These are phyloP conservation scores for Cryptophagus acutangulus DNA, from an alignment of 2,888 invertebrate species.

Conservation along the genomic window DNA sequence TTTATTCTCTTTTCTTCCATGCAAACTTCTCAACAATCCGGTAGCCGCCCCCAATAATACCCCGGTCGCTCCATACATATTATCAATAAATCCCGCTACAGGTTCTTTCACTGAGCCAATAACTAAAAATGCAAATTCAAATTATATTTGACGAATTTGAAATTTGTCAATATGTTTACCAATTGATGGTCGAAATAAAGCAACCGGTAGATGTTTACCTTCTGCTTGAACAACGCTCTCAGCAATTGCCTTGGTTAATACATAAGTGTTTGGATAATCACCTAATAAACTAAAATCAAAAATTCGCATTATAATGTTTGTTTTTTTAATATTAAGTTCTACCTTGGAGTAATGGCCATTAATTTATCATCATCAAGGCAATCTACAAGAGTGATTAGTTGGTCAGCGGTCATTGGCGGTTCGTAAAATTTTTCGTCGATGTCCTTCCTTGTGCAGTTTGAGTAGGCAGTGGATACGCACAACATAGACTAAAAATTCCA, in stretches of 20 bases:
- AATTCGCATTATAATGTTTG: not conserved
- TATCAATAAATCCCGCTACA: slow-evolving; percentile 64
- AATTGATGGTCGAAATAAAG: slow-evolving; percentile 79
- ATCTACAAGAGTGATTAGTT: slow-evolving; percentile 46
- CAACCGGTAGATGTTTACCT: slow-evolving; percentile 65
- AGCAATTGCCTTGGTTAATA: slow-evolving; percentile 82
- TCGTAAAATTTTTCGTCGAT: slow-evolving; percentile 56
- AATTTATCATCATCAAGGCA: slow-evolving; percentile 46
- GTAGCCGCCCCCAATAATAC: slow-evolving; percentile 50
- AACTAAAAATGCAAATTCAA: slow-evolving; percentile 24
- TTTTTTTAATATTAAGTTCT: slow-evolving; percentile 2
- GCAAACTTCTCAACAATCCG: slow-evolving; percentile 59
- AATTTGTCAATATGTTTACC: slow-evolving; percentile 56
- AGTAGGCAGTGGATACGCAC: slow-evolving; percentile 63
- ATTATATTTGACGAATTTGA: not conserved
- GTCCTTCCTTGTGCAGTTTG: slow-evolving; percentile 54
- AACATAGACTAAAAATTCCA: slow-evolving; percentile 51
- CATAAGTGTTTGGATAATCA: slow-evolving; percentile 68
- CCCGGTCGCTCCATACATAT: slow-evolving; percentile 58
- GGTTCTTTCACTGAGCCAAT: slow-evolving; percentile 36
- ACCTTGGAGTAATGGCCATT: slow-evolving; percentile 35
- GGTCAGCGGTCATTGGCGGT: slow-evolving; percentile 42
- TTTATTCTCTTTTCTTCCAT: slow-evolving; percentile 49
- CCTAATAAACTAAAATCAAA: slow-evolving; percentile 26
- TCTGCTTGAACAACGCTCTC: slow-evolving; percentile 68